Percentiles rank a stretch among this genome's conserved stretches.
These are phyloP conservation scores for Platygyra sinensis DNA, from an alignment of 64 coral and sea anemone genomes.

Conservation along the genomic window DNA sequence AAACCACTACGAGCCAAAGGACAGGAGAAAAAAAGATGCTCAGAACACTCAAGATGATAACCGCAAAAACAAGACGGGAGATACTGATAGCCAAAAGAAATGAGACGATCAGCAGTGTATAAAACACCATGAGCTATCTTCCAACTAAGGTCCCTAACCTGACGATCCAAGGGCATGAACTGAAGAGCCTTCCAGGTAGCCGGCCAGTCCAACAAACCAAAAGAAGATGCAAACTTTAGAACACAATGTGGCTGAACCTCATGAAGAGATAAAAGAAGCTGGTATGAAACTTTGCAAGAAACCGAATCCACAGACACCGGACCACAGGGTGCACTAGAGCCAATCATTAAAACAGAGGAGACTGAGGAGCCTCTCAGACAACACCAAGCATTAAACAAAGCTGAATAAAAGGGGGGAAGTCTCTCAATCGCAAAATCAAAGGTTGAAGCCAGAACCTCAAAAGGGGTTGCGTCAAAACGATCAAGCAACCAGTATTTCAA, in stretches of 20 bases:
- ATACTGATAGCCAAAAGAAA: not conserved
- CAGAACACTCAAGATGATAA: not conserved
- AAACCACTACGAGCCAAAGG: not conserved
- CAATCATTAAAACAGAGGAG: no score
- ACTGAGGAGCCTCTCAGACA: no score
- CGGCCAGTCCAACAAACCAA: not conserved
- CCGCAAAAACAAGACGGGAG: not conserved
- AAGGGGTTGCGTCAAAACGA: no score
- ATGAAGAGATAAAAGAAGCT: no score
- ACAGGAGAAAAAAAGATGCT: not conserved
- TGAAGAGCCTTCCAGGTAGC: not conserved
- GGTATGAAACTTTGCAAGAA: not conserved
- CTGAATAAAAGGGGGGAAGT: no score
- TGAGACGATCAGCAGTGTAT: not conserved
- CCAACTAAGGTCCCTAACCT: constrained; percentile 3
- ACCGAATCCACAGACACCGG: no score
- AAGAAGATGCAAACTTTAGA: not conserved
- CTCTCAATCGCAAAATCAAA: no score
- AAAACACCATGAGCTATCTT: not conserved
- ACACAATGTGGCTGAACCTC: not conserved
- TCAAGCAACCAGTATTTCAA: no score
- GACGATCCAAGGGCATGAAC: not conserved
- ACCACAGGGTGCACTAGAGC: no score
- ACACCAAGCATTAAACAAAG: no score
- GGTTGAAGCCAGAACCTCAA: no score